Percentiles rank a stretch among this genome's conserved stretches.
These are phyloP conservation scores for Cerceris ruficornis DNA, from an alignment of 2,888 invertebrate genomes.

Conservation along the genomic window DNA sequence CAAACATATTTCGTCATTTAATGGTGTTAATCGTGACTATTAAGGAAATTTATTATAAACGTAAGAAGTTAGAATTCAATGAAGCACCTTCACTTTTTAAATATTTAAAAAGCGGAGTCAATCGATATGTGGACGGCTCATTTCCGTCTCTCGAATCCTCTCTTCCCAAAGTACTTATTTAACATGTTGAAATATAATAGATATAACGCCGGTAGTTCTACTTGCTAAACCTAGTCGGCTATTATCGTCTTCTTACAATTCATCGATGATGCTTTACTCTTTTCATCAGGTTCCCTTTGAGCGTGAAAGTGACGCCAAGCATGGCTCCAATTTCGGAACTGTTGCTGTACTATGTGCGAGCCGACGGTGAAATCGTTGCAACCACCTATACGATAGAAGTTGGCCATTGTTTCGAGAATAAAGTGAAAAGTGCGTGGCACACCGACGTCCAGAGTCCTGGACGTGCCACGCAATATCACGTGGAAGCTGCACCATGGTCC, in stretches of 20 bases:
- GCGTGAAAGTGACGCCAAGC: conserved; percentile 82
- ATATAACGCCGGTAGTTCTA: too few species aligned
- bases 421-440: conserved; percentile 83
- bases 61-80: too few species aligned
- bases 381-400: conserved; percentile 83
- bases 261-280: background rate
- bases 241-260: background rate
- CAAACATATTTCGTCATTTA: too few species aligned
- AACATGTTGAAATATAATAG: too few species aligned
- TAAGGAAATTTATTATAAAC: too few species aligned
- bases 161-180: too few species aligned
- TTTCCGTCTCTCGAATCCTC: too few species aligned
- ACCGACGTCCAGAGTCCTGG: conserved; percentile 83
- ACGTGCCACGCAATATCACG: conserved; percentile 81
- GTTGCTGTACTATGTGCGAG: conserved; percentile 84
- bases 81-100: too few species aligned
- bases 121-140: too few species aligned
- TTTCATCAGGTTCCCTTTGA: conserved; percentile 80
- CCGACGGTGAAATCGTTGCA: conserved; percentile 84
- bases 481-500: conserved; percentile 83
- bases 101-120: too few species aligned
- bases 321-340: conserved; percentile 82
- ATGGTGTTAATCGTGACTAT: too few species aligned
- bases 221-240: background rate
- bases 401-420: conserved; percentile 84